Evolutionary conservation across 2,797 vertebrate genomes (phyloP), one percentile per base, ranked within the genome.

Genomic region (Odontamblyopus lacepedii): DNA sequence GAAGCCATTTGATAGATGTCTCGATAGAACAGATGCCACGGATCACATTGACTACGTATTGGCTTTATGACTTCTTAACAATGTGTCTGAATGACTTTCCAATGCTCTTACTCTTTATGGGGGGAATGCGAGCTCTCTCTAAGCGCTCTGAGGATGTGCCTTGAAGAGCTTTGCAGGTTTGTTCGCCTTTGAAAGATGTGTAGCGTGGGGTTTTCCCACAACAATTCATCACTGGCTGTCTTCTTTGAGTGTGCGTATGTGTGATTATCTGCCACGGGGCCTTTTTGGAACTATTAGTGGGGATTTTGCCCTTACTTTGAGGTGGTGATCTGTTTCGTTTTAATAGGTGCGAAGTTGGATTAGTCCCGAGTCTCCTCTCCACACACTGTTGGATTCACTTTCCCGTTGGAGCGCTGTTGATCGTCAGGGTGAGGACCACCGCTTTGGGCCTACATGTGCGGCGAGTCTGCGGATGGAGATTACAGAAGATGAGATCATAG

Each of bases 11-110:
- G 78, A 84, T 82, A 79, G 82, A 83, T 70, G 77, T 82, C 81
- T 81, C 75, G 44, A 48, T 70, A 71, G 77, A 75, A 88, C 59
- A 74, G 81, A 78, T 73, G 80, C 77, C 78, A 63, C 48, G 73
- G 78, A 88, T 85, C 85, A 13, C 67, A 64, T 80, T 87, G 73
- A 80, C 82, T 88, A 85, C 88, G 80, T 87, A 87, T 83, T 78
- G 86, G 75, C 85, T 91, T 87, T 88, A 88, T 89, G 87, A 90
- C 82, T 87, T 84, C 87, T 90, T 91, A 89, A 91, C 89, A 91
- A 88, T 88, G 85, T 86, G 83, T 87, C 86, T 89, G 79, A 91
- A 84, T 87, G 85, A 89, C 81, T 88, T 89, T 87, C 87, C 87
- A 89, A 79, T 73, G 69, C 72, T 83, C 79, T 80, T 84, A 78